These are phyloP conservation scores for Sebastes elongatus DNA, from an alignment of 2,797 vertebrate species.

Conservation along the genomic window DNA sequence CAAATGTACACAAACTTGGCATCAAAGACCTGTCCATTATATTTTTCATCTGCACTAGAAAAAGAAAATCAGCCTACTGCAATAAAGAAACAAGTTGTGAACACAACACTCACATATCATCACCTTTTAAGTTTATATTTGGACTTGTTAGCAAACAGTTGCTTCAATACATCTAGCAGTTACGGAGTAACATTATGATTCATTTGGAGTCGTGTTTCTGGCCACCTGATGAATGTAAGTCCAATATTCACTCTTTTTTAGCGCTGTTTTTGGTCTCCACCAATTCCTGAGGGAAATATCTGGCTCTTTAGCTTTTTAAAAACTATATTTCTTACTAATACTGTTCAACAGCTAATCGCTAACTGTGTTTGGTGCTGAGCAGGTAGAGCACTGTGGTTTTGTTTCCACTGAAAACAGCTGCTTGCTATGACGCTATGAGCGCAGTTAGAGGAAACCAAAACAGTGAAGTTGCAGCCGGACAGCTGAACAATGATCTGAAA, in stretches of 20 bases:
- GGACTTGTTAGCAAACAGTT: not conserved
- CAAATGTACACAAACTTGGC: not conserved
- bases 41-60: not conserved
- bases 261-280: no score
- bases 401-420: not conserved
- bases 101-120: no score
- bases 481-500: not conserved
- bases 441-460: not conserved
- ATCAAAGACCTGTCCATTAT: not conserved
- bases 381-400: no score
- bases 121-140: not conserved
- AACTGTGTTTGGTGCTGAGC: not conserved
- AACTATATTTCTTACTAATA: no score
- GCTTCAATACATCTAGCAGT: not conserved
- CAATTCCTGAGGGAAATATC: not conserved
- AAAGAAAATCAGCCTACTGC: not conserved
- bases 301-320: not conserved
- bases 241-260: no score
- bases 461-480: not conserved
- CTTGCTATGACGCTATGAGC: not conserved
- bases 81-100: not conserved
- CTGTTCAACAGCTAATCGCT: not conserved
- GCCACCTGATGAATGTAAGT: no score
- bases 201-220: not conserved
- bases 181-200: not conserved